These are phyloP conservation scores for Chaitophorus viminalis DNA, from an alignment of 2,888 invertebrate species.

Conservation along the genomic window DNA sequence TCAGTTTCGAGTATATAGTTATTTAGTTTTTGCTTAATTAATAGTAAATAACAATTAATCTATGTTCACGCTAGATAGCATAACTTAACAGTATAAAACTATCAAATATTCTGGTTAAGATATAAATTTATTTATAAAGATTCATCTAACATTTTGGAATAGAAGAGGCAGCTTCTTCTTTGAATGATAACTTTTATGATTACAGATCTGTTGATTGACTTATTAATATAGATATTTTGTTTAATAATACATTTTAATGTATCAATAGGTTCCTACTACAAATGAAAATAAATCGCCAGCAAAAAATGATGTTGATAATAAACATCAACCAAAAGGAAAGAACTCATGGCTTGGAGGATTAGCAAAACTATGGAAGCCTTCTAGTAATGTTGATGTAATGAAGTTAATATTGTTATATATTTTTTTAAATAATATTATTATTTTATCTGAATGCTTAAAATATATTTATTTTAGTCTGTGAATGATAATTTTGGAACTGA, in stretches of 20 bases:
- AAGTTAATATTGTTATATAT: too few species aligned
- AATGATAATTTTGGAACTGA: conserved; percentile 33
- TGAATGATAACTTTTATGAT: too few species aligned
- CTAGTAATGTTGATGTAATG: conserved; percentile 41
- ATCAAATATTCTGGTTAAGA: too few species aligned
- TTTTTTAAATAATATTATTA: too few species aligned
- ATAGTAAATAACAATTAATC: too few species aligned
- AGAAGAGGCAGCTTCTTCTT: too few species aligned
- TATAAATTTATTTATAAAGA: too few species aligned
- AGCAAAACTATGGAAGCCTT: conserved; percentile 58
- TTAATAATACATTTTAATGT: background rate
- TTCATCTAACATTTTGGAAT: too few species aligned
- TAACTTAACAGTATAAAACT: too few species aligned
- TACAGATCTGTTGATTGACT: background rate
- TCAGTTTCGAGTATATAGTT: too few species aligned
- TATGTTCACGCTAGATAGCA: too few species aligned
- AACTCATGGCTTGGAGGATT: conserved; percentile 57
- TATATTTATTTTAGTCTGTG: conserved; percentile 19
- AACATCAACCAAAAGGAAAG: conserved; percentile 40
- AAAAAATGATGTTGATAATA: conserved; percentile 38
- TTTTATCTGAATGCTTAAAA: background rate
- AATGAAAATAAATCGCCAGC: conserved; percentile 24
- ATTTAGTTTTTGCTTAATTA: too few species aligned
- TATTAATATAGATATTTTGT: background rate
- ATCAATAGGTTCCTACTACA: background rate